Base-by-base conservation (phyloP, 2,113 vertebrate genomes). In the Odontophorus gujanensis region DNA sequence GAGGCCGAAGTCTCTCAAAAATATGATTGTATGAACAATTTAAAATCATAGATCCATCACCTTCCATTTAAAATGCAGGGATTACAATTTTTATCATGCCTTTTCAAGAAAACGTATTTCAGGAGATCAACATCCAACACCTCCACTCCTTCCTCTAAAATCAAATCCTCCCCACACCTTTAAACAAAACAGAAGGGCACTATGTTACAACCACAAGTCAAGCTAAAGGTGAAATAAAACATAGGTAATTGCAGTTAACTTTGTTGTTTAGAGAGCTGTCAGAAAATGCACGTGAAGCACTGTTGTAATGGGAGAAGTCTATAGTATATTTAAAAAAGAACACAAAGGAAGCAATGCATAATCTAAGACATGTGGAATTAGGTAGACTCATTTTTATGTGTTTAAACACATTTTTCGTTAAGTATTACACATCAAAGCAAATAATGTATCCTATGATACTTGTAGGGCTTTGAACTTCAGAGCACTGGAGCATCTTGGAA, bases 381-480 rank as follows among this genome's bases (percentile, higher is more conserved):
- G 59, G 58, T 1, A 89, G 51, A 53, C 38, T 58, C 42, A 48
- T 26, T 88, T 94, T 80, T 65, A 72, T 40, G 55, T 76, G 48
- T 93, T 86, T 47, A 50, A 78, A 92, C 81, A 2, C 50, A 20
- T 16, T 36, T 53, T 45, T 51, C 18, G 15, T 85, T 85, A 32
- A 53, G 32, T 57, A 69, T 63, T 76, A 51, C 28, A 55, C 17
- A 79, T 80, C 67, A 95, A 90, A 87, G 62, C 67, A 95, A 87
- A 87, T 71, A 80, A 82, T 8, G 10, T 47, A 63, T 13, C 17
- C 36, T 57, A 62, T 75, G 67, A 65, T 76, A 76, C 25, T 87
- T 80, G 59, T 16, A 30, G 1, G 3, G 43, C 80, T 82, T 76
- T 90, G 71, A 85, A 69, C 43, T 68, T 9, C 11, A 28, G 11